These are phyloP conservation scores for Noctua fimbriata DNA, from an alignment of 2,888 invertebrate genomes.

Conservation along the genomic window DNA sequence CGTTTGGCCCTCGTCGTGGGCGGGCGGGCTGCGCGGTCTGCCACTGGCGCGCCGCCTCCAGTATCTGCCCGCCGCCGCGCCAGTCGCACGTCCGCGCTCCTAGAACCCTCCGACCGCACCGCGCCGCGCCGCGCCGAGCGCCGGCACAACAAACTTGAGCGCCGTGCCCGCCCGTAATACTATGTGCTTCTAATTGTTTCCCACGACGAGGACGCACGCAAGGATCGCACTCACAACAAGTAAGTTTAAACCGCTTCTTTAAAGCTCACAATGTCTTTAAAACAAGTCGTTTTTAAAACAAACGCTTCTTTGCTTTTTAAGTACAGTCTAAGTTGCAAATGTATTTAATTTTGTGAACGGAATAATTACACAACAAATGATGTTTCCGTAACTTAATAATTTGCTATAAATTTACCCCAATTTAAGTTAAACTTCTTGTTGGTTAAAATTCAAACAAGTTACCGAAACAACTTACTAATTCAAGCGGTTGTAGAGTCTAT, in stretches of 20 bases:
- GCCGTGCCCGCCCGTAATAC: conserved; percentile 73
- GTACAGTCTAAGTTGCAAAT: conserved; percentile 2
- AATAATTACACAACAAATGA: conserved; percentile 20
- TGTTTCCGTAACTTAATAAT: conserved; percentile 40
- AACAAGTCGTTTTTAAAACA: conserved; percentile 22
- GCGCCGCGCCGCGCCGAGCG: conserved; percentile 65
- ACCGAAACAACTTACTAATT: conserved; percentile 34
- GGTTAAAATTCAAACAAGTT: conserved; percentile 32
- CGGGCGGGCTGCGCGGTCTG: conserved; percentile 79
- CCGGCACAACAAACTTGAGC: conserved; percentile 83
- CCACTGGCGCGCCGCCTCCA: conserved; percentile 81
- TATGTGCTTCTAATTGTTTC: conserved; percentile 77
- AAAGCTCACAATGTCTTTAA: conserved; percentile 35
- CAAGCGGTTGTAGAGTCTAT: conserved; percentile 19
- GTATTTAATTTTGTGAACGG: conserved; percentile 3
- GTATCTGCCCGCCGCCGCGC: conserved; percentile 84
- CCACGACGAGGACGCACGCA: conserved; percentile 64
- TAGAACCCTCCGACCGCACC: conserved; percentile 62
- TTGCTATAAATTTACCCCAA: conserved; percentile 17
- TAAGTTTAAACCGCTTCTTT: conserved; percentile 73
- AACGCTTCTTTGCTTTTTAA: conserved; percentile 47
- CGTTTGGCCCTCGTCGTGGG: conserved; percentile 80
- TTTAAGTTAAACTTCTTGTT: conserved; percentile 32
- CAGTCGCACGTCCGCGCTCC: conserved; percentile 83
- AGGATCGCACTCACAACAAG: conserved; percentile 70